Conservation (phyloP, 1,140 invertebrate species). For the Heterodera carotae region DNA sequence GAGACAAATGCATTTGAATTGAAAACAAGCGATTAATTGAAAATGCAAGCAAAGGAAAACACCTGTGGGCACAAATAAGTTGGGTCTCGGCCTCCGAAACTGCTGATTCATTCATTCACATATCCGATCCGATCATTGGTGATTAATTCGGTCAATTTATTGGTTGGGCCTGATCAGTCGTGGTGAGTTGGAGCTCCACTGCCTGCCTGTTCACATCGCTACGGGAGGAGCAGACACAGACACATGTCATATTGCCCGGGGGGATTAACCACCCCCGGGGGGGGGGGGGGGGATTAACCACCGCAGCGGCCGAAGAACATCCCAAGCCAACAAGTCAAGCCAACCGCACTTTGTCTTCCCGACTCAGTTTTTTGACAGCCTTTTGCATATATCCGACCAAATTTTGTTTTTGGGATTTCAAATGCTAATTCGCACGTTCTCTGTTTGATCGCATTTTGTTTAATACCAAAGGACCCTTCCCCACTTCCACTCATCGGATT, state of each 20-base stretch:
- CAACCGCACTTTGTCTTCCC: not conserved
- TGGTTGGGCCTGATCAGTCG: not conserved
- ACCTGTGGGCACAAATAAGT: not conserved
- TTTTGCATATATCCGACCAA: not conserved
- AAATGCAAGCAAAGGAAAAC: not conserved
- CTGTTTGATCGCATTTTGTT: not conserved
- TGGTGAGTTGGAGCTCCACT: too few relatives aligned
- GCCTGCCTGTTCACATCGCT: not conserved
- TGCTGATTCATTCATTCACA: not conserved
- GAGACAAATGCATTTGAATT: too few relatives aligned
- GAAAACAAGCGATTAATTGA: too few relatives aligned
- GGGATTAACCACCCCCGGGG: not conserved
- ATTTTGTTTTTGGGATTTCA: not conserved
- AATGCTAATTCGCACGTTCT: not conserved
- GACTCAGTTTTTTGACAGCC: not conserved
- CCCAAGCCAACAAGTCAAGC: not conserved
- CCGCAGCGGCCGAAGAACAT: not conserved
- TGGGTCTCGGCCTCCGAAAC: not conserved
- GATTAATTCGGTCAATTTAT: not conserved
- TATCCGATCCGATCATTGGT: not conserved
- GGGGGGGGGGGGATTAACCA: too few relatives aligned
- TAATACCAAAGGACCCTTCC: not conserved
- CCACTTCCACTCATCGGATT: constrained; percentile 1
- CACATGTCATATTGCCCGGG: not conserved
- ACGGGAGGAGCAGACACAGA: not conserved